Base-by-base conservation (phyloP, 2,113 vertebrate genomes). In the Platysternon megacephalum region DNA sequence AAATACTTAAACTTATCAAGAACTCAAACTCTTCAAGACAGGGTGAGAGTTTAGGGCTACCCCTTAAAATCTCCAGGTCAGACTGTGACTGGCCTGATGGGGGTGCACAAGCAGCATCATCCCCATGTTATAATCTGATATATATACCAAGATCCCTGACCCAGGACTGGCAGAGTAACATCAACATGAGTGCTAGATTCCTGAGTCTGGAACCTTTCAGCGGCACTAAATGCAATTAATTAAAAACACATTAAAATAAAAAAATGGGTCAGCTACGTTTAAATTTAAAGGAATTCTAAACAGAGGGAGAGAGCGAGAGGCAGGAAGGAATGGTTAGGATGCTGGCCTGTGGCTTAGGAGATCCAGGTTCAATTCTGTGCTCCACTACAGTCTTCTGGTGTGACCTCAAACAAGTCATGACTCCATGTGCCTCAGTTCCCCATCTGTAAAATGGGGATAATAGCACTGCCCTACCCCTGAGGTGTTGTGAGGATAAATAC, bases 151-250 rank as follows among this genome's bases (percentile, higher is more conserved):
- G 61, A 65, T 65, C 32, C 32, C 35, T 78, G n/a, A n/a, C n/a
- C n/a, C n/a, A n/a, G n/a, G n/a, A n/a, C n/a, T n/a, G 89, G 87
- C 84, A 93, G 72, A 61, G 29, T 61, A 61, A 61, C 12, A 35
- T 61, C 88, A 93, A 72, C 13, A 53, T 49, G 32, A 95, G 83
- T 13, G 29, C 76, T 78, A 88, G 46, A 84, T 29, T 24, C 87
- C 89, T 93, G 84, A 55, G 0, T 8, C 61, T 85, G 26, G 16
- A 81, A 39, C 61, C 68, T 93, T 93, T 93, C 39, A 93, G 82
- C 88, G 94, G 82, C 5, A 74, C 32, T 79, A 87, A 93, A 84
- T 49, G 29, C 26, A 85, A 28, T 79, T 93, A n/a, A 68, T 68
- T 68, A 68, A n/a, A 65, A 68, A 68, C 17, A 39, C 17, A 39